Percentiles rank a stretch among this genome's conserved stretches.
Conservation (phyloP, 2,888 invertebrate genomes). For the Oligia latruncula region DNA sequence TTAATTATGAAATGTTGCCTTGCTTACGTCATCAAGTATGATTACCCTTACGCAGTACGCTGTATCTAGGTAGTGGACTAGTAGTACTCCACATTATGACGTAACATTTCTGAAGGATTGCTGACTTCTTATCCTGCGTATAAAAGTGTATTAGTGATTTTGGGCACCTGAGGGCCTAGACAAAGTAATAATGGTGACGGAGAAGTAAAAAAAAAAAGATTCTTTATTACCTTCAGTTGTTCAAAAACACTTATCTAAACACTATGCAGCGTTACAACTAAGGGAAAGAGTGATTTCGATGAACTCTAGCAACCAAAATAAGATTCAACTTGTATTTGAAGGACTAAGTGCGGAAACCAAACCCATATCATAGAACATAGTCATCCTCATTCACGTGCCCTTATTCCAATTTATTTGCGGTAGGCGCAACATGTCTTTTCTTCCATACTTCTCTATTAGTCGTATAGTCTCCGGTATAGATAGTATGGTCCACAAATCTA, state of each 20-base stretch:
- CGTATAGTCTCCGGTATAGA: background rate
- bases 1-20: conserved; percentile 30
- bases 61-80: background rate
- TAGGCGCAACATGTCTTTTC: background rate
- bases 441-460: background rate
- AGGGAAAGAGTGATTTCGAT: too few species aligned
- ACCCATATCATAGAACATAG: too few species aligned
- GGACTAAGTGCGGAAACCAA: too few species aligned
- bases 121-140: background rate
- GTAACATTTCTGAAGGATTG: background rate
- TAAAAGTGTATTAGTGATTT: background rate
- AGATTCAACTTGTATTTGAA: too few species aligned
- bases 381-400: too few species aligned
- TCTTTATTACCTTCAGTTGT: too few species aligned
- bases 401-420: background rate
- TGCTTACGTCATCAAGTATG: background rate
- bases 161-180: background rate
- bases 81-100: background rate
- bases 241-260: too few species aligned
- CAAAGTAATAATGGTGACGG: background rate
- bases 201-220: background rate
- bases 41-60: background rate
- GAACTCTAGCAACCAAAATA: too few species aligned
- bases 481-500: too few species aligned
- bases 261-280: too few species aligned